Conservation (phyloP, 2,797 vertebrate genomes). For the Takifugu ocellatus region DNA sequence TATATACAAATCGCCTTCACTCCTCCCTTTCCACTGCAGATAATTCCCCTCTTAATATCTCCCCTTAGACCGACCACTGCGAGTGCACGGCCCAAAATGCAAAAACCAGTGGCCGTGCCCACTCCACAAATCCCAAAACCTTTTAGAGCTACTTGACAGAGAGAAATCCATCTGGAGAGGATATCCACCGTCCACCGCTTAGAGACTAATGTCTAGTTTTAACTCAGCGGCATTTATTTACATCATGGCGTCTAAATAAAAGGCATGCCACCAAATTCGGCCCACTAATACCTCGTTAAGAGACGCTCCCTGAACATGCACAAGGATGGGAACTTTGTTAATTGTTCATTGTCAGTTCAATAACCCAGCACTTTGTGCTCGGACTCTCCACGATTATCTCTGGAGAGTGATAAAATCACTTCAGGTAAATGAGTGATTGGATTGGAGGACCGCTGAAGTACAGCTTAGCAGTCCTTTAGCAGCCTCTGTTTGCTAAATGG, state of each 20-base stretch:
- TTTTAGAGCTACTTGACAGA: slow-evolving; percentile 76
- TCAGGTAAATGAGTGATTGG: slow-evolving; percentile 79
- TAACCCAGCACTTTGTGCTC: slow-evolving; percentile 65
- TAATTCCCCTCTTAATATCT: slow-evolving; percentile 73
- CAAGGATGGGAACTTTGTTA: slow-evolving; percentile 67
- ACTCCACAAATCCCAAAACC: slow-evolving; percentile 74
- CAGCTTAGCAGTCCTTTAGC: slow-evolving; percentile 75
- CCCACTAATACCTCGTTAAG: slow-evolving; percentile 55
- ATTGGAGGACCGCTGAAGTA: slow-evolving; percentile 76
- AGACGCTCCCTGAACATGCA: slow-evolving; percentile 22
- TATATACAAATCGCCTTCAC: slow-evolving; percentile 66
- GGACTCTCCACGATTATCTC: slow-evolving; percentile 70
- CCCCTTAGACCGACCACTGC: slow-evolving; percentile 66
- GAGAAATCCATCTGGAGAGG: slow-evolving; percentile 71
- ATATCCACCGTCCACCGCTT: slow-evolving; percentile 70
- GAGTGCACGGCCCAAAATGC: slow-evolving; percentile 65
- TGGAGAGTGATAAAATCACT: slow-evolving; percentile 78
- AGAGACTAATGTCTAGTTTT: slow-evolving; percentile 68
- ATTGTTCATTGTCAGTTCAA: slow-evolving; percentile 65
- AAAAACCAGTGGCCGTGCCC: slow-evolving; percentile 58
- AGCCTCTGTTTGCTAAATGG: slow-evolving; percentile 77
- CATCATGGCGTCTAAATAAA: slow-evolving; percentile 63
- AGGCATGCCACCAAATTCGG: slow-evolving; percentile 25
- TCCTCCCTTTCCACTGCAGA: slow-evolving; percentile 62
- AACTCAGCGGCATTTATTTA: slow-evolving; percentile 67